These are phyloP conservation scores for Drosophila leonis DNA, from an alignment of 2,888 invertebrate genomes.

Conservation along the genomic window DNA sequence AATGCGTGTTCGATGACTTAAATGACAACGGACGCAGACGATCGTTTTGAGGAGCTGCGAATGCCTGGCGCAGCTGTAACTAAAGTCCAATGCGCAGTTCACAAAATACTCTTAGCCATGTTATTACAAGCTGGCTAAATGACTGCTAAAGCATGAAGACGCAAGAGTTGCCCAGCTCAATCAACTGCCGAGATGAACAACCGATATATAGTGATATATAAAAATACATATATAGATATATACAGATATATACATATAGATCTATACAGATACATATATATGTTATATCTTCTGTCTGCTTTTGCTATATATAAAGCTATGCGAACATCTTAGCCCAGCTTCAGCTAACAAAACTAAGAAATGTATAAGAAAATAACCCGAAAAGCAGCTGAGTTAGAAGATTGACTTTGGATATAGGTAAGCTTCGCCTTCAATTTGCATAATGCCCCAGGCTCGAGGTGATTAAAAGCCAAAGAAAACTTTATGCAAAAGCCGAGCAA, in stretches of 20 bases:
- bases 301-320: neutral
- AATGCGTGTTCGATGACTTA: slow-evolving; percentile 84
- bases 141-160: slow-evolving; percentile 37
- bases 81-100: slow-evolving; percentile 48
- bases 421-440: slow-evolving; percentile 55
- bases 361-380: neutral
- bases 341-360: neutral
- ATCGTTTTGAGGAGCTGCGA: slow-evolving; percentile 7
- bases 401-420: slow-evolving; percentile 21
- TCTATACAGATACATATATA: neutral
- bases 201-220: neutral
- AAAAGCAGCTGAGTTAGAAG: slow-evolving; percentile 16
- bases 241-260: neutral
- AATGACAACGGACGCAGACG: slow-evolving; percentile 63
- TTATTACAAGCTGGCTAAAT: slow-evolving; percentile 78
- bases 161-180: slow-evolving; percentile 28
- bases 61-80: slow-evolving; percentile 30
- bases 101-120: slow-evolving; percentile 77
- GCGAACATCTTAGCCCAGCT: neutral
- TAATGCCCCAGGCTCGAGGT: slow-evolving; percentile 50
- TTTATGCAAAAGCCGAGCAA: slow-evolving; percentile 24
- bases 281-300: slow-evolving; percentile 2
- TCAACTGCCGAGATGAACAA: slow-evolving; percentile 28
- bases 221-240: neutral
- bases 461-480: slow-evolving; percentile 24